Percentiles rank a stretch among this genome's conserved stretches.
Evolutionary conservation across 2,797 vertebrate species (phyloP).

Genomic region (Syngnathus rostellatus): DNA sequence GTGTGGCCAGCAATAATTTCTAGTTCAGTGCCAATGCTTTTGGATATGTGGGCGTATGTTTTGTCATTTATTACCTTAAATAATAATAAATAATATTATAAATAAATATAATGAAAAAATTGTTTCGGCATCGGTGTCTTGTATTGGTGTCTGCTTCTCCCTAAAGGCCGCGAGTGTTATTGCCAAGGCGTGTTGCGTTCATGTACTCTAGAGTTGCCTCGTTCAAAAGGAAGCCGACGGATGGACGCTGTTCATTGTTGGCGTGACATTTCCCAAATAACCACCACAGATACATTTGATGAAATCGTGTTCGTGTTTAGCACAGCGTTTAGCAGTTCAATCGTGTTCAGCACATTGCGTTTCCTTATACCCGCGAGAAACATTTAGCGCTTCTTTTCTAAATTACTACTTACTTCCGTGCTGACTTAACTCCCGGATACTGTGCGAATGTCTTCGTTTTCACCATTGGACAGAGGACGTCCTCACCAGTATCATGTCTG

Average conservation of each 20-base stretch:
- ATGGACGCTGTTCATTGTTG: not conserved
- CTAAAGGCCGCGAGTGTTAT: slow-evolving; percentile 6
- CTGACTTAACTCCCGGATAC: not conserved
- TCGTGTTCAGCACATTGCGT: not conserved
- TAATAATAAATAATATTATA: no score
- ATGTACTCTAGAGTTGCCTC: not conserved
- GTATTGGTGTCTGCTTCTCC: slow-evolving; percentile 55
- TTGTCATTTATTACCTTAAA: no score
- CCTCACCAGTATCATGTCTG: slow-evolving; percentile 55
- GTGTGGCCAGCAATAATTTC: no score
- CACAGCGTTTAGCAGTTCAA: no score
- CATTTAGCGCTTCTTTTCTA: not conserved
- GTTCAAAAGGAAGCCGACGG: no score
- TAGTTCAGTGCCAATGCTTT: no score
- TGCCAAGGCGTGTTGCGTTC: not conserved
- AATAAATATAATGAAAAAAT: no score
- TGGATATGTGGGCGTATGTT: no score
- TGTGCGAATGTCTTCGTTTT: not conserved
- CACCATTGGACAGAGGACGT: slow-evolving; percentile 2
- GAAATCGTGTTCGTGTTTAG: no score
- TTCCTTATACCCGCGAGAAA: not conserved
- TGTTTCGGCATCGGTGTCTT: no score
- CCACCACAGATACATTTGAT: not conserved
- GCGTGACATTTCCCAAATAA: not conserved
- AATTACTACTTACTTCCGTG: not conserved